These are phyloP conservation scores for Dolichotis patagonum DNA, from an alignment of 2,113 vertebrate genomes.

Conservation along the genomic window DNA sequence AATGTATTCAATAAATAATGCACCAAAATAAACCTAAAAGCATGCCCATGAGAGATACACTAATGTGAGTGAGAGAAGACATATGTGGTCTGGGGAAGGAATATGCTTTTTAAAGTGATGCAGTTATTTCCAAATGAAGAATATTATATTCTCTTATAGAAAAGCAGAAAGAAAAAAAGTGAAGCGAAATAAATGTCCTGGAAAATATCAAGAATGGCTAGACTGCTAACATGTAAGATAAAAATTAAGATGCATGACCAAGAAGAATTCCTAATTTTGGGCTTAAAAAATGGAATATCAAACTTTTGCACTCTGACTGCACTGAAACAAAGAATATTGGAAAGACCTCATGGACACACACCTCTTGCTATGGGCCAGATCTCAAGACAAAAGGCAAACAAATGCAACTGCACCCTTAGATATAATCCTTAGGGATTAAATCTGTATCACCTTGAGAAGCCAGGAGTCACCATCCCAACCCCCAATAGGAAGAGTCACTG, in stretches of 20 bases:
- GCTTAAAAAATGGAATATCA: neutral
- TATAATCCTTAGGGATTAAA: no score
- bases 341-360: neutral
- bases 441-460: no score
- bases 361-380: no score
- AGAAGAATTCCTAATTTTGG: neutral
- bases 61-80: neutral
- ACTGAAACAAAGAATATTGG: neutral
- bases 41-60: neutral
- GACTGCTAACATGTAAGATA: neutral
- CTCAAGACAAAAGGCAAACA: no score
- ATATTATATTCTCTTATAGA: neutral
- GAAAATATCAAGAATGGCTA: neutral
- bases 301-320: neutral
- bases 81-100: neutral
- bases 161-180: neutral
- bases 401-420: no score
- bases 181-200: neutral
- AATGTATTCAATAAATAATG: neutral
- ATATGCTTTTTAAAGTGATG: neutral
- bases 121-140: neutral
- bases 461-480: no score
- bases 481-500: no score
- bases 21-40: neutral
- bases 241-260: neutral